Base-by-base conservation (phyloP, 2,113 vertebrate species). In the Xiphias gladius region DNA sequence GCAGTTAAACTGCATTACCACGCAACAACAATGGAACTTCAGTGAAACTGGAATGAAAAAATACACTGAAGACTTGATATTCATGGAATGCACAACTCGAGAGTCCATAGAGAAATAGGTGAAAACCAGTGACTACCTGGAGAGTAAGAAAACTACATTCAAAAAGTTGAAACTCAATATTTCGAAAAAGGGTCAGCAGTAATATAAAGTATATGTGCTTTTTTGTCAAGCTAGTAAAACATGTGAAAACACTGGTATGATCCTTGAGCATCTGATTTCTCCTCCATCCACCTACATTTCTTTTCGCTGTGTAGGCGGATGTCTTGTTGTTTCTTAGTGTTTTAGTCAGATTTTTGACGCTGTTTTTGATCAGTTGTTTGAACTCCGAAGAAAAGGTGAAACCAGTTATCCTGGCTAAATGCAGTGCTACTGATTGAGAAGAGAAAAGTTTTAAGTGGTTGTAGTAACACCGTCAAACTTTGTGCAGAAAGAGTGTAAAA, bases 321-420 rank as follows among this genome's bases (percentile, higher is more conserved):
- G 41, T 28, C 46, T 80, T 64, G 50, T 61, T 71, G 32, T 50
- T 32, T 71, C 52, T 43, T 55, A 50, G 24, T 62, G n/a, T 22
- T 66, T 64, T 75, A n/a, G 20, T 48, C 17, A 66, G 26, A 52
- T 61, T 30, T 67, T 79, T 72, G 37, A 83, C 70, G 73, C 43
- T 84, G 57, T 83, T 79, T 88, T 65, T 80, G 65, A 82, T 84
- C 16, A 20, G n/a, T 32, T 35, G 22, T 73, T 83, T 83, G 14
- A 57, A 41, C 71, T 71, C 57, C 22, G 52, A 63, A 46, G 19
- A 76, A 32, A 39, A 8, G 5, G 50, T 58, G 8, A 54, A 82
- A 80, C 43, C 30, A 59, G 58, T 50, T 76, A 54, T 73, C 43
- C 26, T 1, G 48, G 17, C 66, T 89, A 28, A 67, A 85, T 82